Evolutionary conservation across 2,797 vertebrate species (phyloP).

Genomic region (Eulemur rubriventer): DNA sequence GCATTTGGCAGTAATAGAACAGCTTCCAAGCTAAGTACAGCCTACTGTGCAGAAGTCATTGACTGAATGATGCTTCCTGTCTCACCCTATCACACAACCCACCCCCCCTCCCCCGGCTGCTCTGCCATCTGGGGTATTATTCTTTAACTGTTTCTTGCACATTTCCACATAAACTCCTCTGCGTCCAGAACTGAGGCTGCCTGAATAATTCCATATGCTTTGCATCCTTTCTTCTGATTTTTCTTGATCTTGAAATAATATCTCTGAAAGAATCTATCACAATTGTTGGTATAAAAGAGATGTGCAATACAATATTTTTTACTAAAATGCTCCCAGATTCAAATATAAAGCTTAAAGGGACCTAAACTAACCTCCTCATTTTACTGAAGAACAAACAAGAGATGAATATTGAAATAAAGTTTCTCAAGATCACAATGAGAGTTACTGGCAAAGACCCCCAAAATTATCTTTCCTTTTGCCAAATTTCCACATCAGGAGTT

Average conservation of each 20-base stretch:
- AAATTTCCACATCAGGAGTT: not conserved
- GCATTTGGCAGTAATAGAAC: not conserved
- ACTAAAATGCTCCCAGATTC: not conserved
- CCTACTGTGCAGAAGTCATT: not conserved
- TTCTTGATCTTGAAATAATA: not conserved
- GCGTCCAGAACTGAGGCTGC: not conserved
- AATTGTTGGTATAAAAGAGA: not conserved
- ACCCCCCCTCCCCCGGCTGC: not conserved
- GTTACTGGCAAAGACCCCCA: not conserved
- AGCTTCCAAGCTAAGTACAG: not conserved
- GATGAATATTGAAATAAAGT: not conserved
- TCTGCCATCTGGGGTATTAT: not conserved
- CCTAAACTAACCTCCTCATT: not conserved
- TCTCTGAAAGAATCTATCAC: not conserved
- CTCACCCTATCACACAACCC: not conserved
- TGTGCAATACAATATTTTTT: not conserved
- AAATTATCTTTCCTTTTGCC: not conserved
- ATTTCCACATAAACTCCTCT: not conserved
- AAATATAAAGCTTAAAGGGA: not conserved
- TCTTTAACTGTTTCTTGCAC: not conserved
- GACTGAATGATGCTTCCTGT: not conserved
- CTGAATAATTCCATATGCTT: slow-evolving; percentile 4
- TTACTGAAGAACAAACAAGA: not conserved
- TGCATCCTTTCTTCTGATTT: slow-evolving; percentile 20
- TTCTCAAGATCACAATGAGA: not conserved